Conservation (phyloP, 2,797 vertebrate species). For the Clangula hyemalis region DNA sequence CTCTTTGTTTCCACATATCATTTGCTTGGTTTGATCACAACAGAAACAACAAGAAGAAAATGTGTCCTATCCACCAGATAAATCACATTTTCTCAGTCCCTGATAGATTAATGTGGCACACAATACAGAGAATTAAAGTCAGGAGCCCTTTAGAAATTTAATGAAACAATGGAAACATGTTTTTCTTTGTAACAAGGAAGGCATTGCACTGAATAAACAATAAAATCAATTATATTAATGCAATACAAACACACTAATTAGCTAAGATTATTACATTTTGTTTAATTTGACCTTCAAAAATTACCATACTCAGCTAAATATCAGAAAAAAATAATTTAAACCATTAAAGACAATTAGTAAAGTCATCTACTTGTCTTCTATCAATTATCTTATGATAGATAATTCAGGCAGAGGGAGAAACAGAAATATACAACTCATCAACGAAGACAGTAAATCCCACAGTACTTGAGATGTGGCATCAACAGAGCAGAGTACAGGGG, state of each 20-base stretch:
- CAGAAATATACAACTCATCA: not conserved
- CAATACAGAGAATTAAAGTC: not conserved
- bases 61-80: not conserved
- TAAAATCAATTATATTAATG: not conserved
- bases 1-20: not conserved
- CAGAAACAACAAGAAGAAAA: slow-evolving; percentile 7
- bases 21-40: not conserved
- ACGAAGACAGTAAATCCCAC: not conserved
- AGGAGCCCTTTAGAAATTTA: not conserved
- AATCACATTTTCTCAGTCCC: not conserved
- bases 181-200: not conserved
- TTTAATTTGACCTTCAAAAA: not conserved
- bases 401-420: not conserved
- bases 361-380: not conserved
- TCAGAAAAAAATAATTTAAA: not conserved
- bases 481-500: no score
- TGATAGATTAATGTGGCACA: not conserved
- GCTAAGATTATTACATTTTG: not conserved
- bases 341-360: not conserved
- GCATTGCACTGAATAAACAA: not conserved
- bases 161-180: not conserved
- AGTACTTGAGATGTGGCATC: no score
- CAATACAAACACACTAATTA: not conserved
- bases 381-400: not conserved
- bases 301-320: not conserved